These are phyloP conservation scores for Taenaris catops DNA, from an alignment of 2,888 invertebrate genomes.

Conservation along the genomic window DNA sequence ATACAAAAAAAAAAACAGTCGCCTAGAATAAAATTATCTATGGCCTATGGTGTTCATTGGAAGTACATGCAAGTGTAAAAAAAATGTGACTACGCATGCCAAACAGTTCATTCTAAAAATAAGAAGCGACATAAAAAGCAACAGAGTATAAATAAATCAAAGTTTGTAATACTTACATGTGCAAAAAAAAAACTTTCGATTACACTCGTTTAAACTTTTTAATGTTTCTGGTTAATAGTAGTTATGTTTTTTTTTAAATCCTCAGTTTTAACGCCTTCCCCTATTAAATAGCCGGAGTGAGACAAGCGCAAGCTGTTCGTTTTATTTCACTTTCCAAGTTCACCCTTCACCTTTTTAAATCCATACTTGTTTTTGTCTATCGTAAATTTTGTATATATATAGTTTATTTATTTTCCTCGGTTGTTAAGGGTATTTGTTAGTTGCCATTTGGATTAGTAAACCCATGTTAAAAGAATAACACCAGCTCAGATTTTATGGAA, in stretches of 20 bases:
- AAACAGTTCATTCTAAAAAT: conserved; percentile 67
- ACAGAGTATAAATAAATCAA: conserved; percentile 38
- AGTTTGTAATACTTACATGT: conserved; percentile 68
- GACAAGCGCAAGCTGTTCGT: conserved; percentile 52
- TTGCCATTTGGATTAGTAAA: conserved; percentile 67
- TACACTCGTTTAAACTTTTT: conserved; percentile 33
- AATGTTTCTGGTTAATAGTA: conserved; percentile 28
- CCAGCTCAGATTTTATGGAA: conserved; percentile 75
- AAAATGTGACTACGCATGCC: conserved; percentile 63
- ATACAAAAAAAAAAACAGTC: no score
- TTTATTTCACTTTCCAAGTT: conserved; percentile 26
- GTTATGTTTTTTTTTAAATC: conserved; percentile 29
- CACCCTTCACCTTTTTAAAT: conserved; percentile 53
- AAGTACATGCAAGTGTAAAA: no score
- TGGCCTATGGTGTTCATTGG: no score
- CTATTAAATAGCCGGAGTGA: conserved; percentile 56
- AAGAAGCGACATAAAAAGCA: conserved; percentile 42
- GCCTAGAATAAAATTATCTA: no score
- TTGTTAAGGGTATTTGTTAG: conserved; percentile 53
- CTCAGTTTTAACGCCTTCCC: conserved; percentile 34
- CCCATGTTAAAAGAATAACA: conserved; percentile 79
- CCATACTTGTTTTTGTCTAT: conserved; percentile 10
- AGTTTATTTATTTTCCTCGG: conserved; percentile 26
- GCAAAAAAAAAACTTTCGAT: conserved; percentile 45
- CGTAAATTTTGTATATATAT: conserved; percentile 22